Conservation (phyloP, 2,113 vertebrate species). For the Dicaeum eximium region DNA sequence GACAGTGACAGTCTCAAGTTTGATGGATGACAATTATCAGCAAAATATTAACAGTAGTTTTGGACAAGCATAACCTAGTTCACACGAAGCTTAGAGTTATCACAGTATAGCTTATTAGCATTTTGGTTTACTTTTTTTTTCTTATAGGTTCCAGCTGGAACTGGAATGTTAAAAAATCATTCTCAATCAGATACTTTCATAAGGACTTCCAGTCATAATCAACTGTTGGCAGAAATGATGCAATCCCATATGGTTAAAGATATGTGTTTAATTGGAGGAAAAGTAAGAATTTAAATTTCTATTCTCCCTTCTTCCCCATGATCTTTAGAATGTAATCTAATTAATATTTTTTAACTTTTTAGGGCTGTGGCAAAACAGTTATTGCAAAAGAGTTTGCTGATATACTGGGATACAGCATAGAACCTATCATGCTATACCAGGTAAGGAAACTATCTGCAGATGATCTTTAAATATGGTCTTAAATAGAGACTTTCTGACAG, state of each 20-base stretch:
- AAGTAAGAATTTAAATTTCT: slow-evolving; percentile 76
- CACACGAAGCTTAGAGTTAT: background rate
- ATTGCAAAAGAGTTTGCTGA: slow-evolving; percentile 89
- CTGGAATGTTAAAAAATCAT: slow-evolving; percentile 59
- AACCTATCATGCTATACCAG: slow-evolving; percentile 96
- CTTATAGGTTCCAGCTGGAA: slow-evolving; percentile 85
- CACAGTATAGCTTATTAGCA: background rate
- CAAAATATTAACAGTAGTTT: background rate
- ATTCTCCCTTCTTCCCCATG: background rate
- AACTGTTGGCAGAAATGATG: slow-evolving; percentile 90
- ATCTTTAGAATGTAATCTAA: background rate
- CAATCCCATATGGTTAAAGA: slow-evolving; percentile 96
- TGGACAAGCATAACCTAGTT: background rate
- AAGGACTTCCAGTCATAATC: slow-evolving; percentile 84
- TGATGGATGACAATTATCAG: background rate
- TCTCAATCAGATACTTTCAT: slow-evolving; percentile 76
- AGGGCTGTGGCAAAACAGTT: slow-evolving; percentile 97
- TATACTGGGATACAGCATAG: slow-evolving; percentile 85
- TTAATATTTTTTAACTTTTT: background rate
- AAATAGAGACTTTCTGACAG: background rate
- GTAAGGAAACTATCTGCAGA: slow-evolving; percentile 61
- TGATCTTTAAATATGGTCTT: background rate
- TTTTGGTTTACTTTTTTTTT: background rate
- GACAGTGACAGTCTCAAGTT: background rate
- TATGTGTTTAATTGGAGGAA: slow-evolving; percentile 92